Evolutionary conservation across 2,888 invertebrate species (phyloP).

Genomic region (Orchesella flavescens): DNA sequence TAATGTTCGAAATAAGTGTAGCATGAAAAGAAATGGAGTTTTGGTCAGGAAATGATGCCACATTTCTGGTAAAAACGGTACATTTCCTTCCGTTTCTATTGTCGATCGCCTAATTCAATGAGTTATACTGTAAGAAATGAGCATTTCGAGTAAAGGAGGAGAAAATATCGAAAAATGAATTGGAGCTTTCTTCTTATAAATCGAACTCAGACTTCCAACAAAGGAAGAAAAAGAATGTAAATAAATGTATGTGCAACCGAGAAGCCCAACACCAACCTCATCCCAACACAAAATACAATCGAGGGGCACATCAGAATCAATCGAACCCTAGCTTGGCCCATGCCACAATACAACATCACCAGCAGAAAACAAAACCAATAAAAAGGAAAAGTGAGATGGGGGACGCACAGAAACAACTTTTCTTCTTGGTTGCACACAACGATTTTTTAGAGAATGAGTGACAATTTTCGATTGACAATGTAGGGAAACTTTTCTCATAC

Average conservation of each 20-base stretch:
- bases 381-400: not conserved
- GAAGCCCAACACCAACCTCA: no score
- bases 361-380: slow-evolving; percentile 4
- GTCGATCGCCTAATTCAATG: slow-evolving; percentile 23
- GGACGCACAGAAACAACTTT: not conserved
- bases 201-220: no score
- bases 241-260: no score
- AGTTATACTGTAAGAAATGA: not conserved
- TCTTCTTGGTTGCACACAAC: not conserved
- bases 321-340: slow-evolving; percentile 19
- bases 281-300: not conserved
- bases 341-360: slow-evolving; percentile 24
- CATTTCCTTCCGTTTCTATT: slow-evolving; percentile 10
- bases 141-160: not conserved
- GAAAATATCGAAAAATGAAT: slow-evolving; percentile 3
- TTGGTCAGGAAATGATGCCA: slow-evolving; percentile 2
- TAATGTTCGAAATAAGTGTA: slow-evolving; percentile 21
- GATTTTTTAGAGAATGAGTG: not conserved
- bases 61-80: not conserved
- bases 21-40: slow-evolving; percentile 27
- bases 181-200: not conserved
- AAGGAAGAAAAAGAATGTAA: no score
- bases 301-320: slow-evolving; percentile 45
- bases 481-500: slow-evolving; percentile 53
- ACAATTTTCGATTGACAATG: slow-evolving; percentile 22